Percentiles rank a stretch among this genome's conserved stretches.
Conservation (phyloP, 1,140 invertebrate species). For the Teleopsis dalmanni region DNA sequence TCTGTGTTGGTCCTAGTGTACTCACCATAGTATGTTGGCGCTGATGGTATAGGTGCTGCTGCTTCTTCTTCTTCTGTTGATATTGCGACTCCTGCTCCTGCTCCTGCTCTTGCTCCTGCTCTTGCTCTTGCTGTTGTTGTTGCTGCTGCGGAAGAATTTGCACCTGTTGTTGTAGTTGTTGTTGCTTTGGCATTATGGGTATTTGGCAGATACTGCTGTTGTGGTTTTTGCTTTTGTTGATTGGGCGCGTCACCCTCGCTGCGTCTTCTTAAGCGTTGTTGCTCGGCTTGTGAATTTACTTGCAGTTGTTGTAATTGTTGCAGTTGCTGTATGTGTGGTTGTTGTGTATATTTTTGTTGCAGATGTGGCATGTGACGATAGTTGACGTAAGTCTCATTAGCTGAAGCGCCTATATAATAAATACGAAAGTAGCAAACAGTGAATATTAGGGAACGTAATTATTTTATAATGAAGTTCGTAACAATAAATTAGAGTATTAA, state of each 20-base stretch:
- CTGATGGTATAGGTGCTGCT: not conserved
- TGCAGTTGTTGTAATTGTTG: slow-evolving; percentile 26
- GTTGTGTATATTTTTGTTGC: slow-evolving; percentile 10
- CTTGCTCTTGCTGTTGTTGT: not conserved
- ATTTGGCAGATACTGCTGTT: slow-evolving; percentile 10
- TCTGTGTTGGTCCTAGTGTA: slow-evolving; percentile 1
- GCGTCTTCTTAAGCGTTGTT: slow-evolving; percentile 32
- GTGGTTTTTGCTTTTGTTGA: slow-evolving; percentile 18
- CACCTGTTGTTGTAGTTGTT: slow-evolving; percentile 15
- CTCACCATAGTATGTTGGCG: too few relatives aligned
- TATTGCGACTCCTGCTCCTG: not conserved
- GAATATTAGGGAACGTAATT: too few relatives aligned
- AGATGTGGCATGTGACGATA: slow-evolving; percentile 10
- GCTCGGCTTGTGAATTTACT: slow-evolving; percentile 22
- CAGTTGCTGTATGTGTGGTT: slow-evolving; percentile 11
- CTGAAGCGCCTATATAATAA: slow-evolving; percentile 12
- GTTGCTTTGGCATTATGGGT: slow-evolving; percentile 8
- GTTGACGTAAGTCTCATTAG: slow-evolving; percentile 15
- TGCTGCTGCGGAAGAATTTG: slow-evolving; percentile 4
- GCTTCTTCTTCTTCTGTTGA: not conserved
- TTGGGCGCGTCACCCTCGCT: slow-evolving; percentile 40
- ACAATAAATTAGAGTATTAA: too few relatives aligned
- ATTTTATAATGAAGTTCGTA: too few relatives aligned
- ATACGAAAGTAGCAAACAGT: not conserved
- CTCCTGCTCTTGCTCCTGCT: not conserved